These are phyloP conservation scores for Champsocephalus esox DNA, from an alignment of 2,797 vertebrate species.

Conservation along the genomic window DNA sequence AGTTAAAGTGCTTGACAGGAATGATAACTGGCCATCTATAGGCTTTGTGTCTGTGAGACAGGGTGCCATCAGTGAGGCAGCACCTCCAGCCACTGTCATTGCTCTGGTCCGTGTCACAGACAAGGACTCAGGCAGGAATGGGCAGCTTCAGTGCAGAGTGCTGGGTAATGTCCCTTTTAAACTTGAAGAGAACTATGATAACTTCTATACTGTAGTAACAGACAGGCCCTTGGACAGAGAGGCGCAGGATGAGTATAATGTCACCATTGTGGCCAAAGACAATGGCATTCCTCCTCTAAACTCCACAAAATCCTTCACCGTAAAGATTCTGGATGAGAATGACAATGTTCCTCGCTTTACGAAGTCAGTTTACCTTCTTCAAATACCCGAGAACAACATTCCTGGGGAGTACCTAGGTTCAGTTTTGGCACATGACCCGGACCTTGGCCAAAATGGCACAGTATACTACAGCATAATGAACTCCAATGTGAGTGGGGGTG, in stretches of 20 bases:
- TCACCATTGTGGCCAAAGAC: constrained; percentile 97
- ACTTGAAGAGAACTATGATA: constrained; percentile 97
- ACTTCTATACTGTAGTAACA: constrained; percentile 96
- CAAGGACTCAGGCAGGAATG: constrained; percentile 96
- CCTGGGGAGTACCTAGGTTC: constrained; percentile 97
- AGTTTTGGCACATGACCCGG: constrained; percentile 95
- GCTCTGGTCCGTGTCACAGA: constrained; percentile 97
- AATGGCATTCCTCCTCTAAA: constrained; percentile 94
- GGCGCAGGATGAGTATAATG: constrained; percentile 95
- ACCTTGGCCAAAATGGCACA: constrained; percentile 96
- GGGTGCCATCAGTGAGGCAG: constrained; percentile 97
- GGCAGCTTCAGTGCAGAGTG: constrained; percentile 96
- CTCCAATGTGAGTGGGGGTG: constrained; percentile 95
- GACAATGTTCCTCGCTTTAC: constrained; percentile 97
- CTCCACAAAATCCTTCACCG: constrained; percentile 96
- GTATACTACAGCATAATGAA: constrained; percentile 97
- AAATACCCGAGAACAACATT: constrained; percentile 98
- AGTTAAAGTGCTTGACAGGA: constrained; percentile 95
- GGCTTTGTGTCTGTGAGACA: constrained; percentile 97
- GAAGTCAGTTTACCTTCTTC: constrained; percentile 94
- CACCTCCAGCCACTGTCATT: constrained; percentile 95
- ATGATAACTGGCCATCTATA: constrained; percentile 97
- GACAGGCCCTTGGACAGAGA: constrained; percentile 96
- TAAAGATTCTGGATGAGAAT: constrained; percentile 97
- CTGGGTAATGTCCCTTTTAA: constrained; percentile 95